Conservation (phyloP, 1,140 invertebrate genomes). For the Harlomillsia oculata region DNA sequence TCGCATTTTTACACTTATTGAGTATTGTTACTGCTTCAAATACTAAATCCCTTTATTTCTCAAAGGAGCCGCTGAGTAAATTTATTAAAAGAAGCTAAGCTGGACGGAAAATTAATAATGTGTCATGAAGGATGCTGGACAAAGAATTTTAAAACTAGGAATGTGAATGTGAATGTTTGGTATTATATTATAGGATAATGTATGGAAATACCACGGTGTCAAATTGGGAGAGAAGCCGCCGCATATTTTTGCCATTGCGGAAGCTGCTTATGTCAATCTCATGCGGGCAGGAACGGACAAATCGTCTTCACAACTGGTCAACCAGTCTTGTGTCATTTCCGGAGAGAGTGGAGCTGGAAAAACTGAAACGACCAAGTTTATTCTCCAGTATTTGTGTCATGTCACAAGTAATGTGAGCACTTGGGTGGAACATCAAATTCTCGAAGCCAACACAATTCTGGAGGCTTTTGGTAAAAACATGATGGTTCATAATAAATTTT, state of each 20-base stretch:
- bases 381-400: constrained; percentile 86
- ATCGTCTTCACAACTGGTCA: constrained; percentile 22
- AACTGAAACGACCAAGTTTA: constrained; percentile 92
- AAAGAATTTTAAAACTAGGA: no score
- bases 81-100: no score
- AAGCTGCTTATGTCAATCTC: constrained; percentile 73
- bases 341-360: constrained; percentile 92
- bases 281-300: constrained; percentile 24
- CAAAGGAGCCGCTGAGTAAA: no score
- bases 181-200: constrained; percentile 62
- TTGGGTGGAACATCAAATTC: constrained; percentile 88
- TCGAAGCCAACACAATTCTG: constrained; percentile 85
- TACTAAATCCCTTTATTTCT: no score
- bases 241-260: constrained; percentile 81
- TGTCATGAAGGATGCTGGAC: no score
- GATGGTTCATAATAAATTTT: background rate
- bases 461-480: constrained; percentile 74
- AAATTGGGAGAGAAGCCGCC: constrained; percentile 73
- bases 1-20: no score
- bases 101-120: no score
- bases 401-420: constrained; percentile 80
- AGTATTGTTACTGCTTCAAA: no score
- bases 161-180: no score
- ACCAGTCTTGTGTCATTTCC: constrained; percentile 28
- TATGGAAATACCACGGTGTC: constrained; percentile 66